Evolutionary conservation across 2,113 vertebrate genomes (phyloP), one percentile per base, ranked within the genome.

Genomic region (Xiphophorus couchianus): DNA sequence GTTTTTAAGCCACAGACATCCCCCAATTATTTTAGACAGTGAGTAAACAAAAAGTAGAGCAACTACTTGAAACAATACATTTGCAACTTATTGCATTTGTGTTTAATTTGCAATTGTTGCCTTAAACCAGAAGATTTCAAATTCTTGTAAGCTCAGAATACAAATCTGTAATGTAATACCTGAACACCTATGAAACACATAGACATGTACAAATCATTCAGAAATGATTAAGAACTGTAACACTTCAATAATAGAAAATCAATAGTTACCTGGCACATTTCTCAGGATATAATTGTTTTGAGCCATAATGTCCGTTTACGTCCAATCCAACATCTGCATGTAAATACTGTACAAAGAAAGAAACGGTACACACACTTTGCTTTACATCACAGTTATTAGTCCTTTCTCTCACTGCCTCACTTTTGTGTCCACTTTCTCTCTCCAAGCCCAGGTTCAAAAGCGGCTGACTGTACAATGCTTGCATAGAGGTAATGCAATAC

Each of bases 401-500:
- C 44, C 66, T 44, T 35, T 27, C 17, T 79, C 31, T 33, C 22
- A 28, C 74, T 71, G 69, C 82, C 65, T 74, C 68, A 11, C 48
- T 62, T 4, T 0, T 42, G 76, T 29, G 70, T 28, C 14, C 68
- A 31, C 78, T 39, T 62, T 69, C 67, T 72, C 62, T 62, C 63
- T 69, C 63, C 3, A 13, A 27, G 35, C 35, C 39, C 15, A 64
- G 70, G 12, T 73, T 88, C 78, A 73, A 74, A 81, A 82, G 39
- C 82, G 69, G 76, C 83, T 83, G 60, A 72, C 78, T 73, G 79
- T 74, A 75, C 81, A 82, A 13, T 85, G 90, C 90, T 91, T 86
- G 76, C 86, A 84, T 66, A 78, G 62, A 87, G 87, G 93, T 88
- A 93, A 93, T 90, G 65, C 69, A 87, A 93, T 66, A 78, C 90